Evolutionary conservation across 2,797 vertebrate genomes (phyloP).

Genomic region (Darevskia mixta): DNA sequence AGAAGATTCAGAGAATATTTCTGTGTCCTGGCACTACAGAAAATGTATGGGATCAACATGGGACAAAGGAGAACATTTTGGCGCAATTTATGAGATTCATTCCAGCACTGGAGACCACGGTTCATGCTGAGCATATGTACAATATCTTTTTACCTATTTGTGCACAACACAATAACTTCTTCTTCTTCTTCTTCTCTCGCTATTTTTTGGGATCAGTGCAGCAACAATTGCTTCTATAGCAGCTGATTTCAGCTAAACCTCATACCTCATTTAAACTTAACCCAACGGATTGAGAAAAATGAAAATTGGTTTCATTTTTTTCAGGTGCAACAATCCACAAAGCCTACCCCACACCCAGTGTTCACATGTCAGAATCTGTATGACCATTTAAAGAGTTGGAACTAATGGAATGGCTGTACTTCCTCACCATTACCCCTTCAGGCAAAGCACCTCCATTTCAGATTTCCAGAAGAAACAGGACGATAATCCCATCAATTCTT

Average conservation of each 20-base stretch:
- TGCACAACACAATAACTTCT: not conserved
- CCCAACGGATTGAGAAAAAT: constrained; percentile 12
- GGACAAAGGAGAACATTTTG: not conserved
- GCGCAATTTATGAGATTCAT: not conserved
- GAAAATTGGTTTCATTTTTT: constrained; percentile 39
- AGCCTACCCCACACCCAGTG: not conserved
- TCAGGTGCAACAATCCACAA: not conserved
- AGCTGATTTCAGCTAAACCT: not conserved
- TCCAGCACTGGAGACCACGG: not conserved
- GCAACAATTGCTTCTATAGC: not conserved
- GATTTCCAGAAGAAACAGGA: constrained; percentile 6
- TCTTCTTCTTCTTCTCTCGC: too few species aligned
- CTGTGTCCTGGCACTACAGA: not conserved
- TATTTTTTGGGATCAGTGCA: not conserved
- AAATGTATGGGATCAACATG: not conserved
- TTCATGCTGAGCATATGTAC: not conserved
- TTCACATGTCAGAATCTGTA: constrained; percentile 3
- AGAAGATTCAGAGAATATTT: not conserved
- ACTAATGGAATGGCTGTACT: not conserved
- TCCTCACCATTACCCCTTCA: constrained; percentile 12
- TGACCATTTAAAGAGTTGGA: not conserved
- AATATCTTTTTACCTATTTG: not conserved
- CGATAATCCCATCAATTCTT: constrained; percentile 6
- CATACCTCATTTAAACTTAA: not conserved
- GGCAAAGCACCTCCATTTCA: constrained; percentile 7